Evolutionary conservation across 2,113 vertebrate genomes (phyloP), one percentile per base, ranked within the genome.

Genomic region (Macheiramphus alcinus): DNA sequence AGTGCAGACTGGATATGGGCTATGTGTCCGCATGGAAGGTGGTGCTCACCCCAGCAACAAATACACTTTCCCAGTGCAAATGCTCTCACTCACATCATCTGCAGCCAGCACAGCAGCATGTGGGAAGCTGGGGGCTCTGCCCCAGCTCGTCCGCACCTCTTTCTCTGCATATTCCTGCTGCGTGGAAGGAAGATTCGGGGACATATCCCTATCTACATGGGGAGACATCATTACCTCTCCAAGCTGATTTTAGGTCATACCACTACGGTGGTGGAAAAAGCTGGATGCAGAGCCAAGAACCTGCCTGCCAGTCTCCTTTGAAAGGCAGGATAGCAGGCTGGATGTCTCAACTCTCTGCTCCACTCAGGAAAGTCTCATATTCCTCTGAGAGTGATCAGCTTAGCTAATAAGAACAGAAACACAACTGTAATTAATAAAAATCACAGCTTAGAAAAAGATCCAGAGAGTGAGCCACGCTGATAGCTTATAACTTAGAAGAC

Each of bases 361-460:
- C 36, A 20, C 56, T 89, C 70, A 70, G 70, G 26, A 72, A 80
- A 85, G 52, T 13, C 45, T 91, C 36, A 5, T 56, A 59, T 75
- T 91, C 43, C 70, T 86, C 53, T 58, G 94, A 79, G 91, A 68
- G 34, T 10, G 20, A 85, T 89, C 53, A 85, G 61, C 70, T 93
- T 90, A 87, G 42, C 62, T 89, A 91, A 74, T 68, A 94, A 85
- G 76, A 96, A 68, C 27, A 91, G 91, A 87, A 91, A 80, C 48
- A 90, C 45, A 62, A 85, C 70, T 47, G 31, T 70, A 95, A 94
- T 95, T 91, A 85, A 80, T 50, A 95, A 58, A 96, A 96, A 94
- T 62, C 45, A 70, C 62, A 76, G 62, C 53, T 76, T 91, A 94
- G 80, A 85, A 66, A 87, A 96, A 85, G 53, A 80, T 71, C 26